Conservation (phyloP, 2,797 vertebrate species). For the Aeoliscus strigatus region DNA sequence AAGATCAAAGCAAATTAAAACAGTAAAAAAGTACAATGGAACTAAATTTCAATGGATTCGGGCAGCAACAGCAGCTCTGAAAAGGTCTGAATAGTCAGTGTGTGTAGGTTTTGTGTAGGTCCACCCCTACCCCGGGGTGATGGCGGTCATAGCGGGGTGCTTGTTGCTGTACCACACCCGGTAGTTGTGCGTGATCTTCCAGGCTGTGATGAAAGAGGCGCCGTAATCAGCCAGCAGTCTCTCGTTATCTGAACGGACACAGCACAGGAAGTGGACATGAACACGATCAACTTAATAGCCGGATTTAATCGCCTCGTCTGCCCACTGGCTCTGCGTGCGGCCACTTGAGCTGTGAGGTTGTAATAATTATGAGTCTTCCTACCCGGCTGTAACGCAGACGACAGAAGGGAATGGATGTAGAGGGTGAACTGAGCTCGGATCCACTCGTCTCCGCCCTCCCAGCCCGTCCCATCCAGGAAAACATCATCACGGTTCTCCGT, state of each 20-base stretch:
- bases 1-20: too few species aligned
- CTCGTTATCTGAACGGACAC: slow-evolving; percentile 80
- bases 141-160: slow-evolving; percentile 84
- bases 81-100: too few species aligned
- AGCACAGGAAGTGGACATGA: not conserved
- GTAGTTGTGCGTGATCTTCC: slow-evolving; percentile 95
- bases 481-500: slow-evolving; percentile 94
- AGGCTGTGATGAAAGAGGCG: slow-evolving; percentile 79
- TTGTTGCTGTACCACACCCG: slow-evolving; percentile 94
- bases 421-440: slow-evolving; percentile 93
- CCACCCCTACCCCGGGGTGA: slow-evolving; percentile 86
- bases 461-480: slow-evolving; percentile 95
- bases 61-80: too few species aligned
- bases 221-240: slow-evolving; percentile 89
- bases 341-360: too few species aligned
- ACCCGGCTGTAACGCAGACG: slow-evolving; percentile 87
- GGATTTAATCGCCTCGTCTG: not conserved
- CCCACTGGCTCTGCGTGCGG: too few species aligned
- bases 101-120: not conserved
- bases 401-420: slow-evolving; percentile 88
- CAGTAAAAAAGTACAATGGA: too few species aligned
- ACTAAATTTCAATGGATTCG: too few species aligned
- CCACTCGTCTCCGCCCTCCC: slow-evolving; percentile 99
- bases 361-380: too few species aligned
- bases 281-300: not conserved